A percentile compares a stretch with the other conserved stretches of the same genome.
Evolutionary conservation across 2,797 vertebrate species (phyloP).

Genomic region (Pseudochromis fuscus): DNA sequence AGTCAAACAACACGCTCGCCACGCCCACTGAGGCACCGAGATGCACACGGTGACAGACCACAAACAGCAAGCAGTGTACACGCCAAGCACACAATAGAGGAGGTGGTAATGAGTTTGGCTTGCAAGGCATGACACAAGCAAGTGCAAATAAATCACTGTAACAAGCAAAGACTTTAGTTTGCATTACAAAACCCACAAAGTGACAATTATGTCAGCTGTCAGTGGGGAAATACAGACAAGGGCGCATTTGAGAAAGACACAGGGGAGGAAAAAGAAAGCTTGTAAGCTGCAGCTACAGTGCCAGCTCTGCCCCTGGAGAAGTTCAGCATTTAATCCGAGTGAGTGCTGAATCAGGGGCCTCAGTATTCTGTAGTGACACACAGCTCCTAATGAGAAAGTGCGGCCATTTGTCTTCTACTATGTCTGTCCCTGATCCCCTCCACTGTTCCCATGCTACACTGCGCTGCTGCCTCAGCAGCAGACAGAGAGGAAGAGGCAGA

Average conservation of each 20-base stretch:
- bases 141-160: constrained; percentile 33
- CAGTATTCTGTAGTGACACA: constrained; percentile 66
- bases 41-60: constrained; percentile 49
- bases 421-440: constrained; percentile 59
- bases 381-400: constrained; percentile 77
- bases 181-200: constrained; percentile 31
- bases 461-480: constrained; percentile 82
- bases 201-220: constrained; percentile 28
- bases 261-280: constrained; percentile 18
- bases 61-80: constrained; percentile 37
- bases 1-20: constrained; percentile 69
- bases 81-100: background rate
- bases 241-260: constrained; percentile 10
- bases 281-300: constrained; percentile 25
- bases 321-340: constrained; percentile 61
- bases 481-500: constrained; percentile 65
- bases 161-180: constrained; percentile 28
- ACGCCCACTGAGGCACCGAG: constrained; percentile 71
- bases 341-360: constrained; percentile 83
- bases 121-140: constrained; percentile 8
- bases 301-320: constrained; percentile 57
- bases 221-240: constrained; percentile 13
- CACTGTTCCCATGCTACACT: constrained; percentile 59
- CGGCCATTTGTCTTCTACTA: constrained; percentile 81
- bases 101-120: constrained; percentile 17